Evolutionary conservation across 1,140 invertebrate species (phyloP).

Genomic region (Drosophila bocqueti): DNA sequence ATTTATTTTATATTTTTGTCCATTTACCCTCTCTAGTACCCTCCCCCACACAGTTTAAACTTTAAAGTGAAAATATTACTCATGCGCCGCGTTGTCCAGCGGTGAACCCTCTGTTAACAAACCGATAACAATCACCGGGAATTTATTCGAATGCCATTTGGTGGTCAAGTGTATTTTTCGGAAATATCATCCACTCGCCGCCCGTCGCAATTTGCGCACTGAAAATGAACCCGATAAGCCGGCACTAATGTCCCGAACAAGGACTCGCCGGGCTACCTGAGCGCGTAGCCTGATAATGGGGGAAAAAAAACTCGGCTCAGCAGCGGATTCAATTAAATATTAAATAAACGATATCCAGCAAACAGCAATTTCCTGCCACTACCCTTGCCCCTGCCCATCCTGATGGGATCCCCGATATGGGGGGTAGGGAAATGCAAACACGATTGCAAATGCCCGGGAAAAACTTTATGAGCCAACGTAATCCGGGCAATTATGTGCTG

Average conservation of each 20-base stretch:
- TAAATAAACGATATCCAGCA: constrained; percentile 78
- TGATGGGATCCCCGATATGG: constrained; percentile 16
- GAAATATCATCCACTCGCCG: constrained; percentile 15
- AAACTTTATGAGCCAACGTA: constrained; percentile 71
- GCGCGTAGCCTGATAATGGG: constrained; percentile 22
- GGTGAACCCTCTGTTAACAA: constrained; percentile 22
- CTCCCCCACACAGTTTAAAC: constrained; percentile 45
- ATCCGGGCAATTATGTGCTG: constrained; percentile 73
- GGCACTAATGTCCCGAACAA: constrained; percentile 18
- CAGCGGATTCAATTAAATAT: constrained; percentile 78
- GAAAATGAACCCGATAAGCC: constrained; percentile 62
- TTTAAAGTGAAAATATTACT: constrained; percentile 52
- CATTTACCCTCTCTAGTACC: background rate
- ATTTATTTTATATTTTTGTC: constrained; percentile 36
- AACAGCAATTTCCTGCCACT: constrained; percentile 63
- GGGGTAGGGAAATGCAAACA: constrained; percentile 67
- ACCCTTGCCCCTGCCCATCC: background rate
- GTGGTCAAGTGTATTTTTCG: constrained; percentile 20
- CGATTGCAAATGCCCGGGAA: constrained; percentile 53
- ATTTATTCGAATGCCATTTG: constrained; percentile 35
- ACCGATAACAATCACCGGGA: constrained; percentile 25
- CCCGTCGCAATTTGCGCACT: constrained; percentile 14
- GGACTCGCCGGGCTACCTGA: constrained; percentile 11
- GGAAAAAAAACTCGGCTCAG: constrained; percentile 56
- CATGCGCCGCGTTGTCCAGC: constrained; percentile 25